Conservation (phyloP, 35 echinoderm and acorn worm genomes). For the Strongylocentrotus purpuratus region DNA sequence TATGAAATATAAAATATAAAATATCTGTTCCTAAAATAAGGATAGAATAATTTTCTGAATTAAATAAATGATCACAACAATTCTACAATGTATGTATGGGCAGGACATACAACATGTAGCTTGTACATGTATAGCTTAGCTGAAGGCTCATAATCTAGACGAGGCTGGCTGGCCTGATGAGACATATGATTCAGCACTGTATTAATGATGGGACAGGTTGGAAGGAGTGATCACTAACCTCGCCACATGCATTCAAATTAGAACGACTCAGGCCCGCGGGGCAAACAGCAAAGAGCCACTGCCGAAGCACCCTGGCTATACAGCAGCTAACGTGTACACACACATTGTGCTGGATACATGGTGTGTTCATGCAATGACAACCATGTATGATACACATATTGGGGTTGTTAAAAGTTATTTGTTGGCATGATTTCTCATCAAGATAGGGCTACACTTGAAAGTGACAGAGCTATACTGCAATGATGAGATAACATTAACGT, state of each 20-base stretch:
- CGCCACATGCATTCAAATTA: slow-evolving; percentile 35
- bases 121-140: too few relatives aligned
- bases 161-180: not conserved
- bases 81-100: too few relatives aligned
- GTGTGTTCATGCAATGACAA: not conserved
- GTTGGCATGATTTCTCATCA: not conserved
- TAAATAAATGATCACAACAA: too few relatives aligned
- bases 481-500: not conserved
- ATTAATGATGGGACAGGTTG: slow-evolving; percentile 39
- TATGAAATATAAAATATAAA: too few relatives aligned
- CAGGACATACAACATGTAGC: too few relatives aligned
- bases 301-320: not conserved
- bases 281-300: not conserved
- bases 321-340: not conserved
- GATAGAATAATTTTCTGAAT: too few relatives aligned
- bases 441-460: not conserved
- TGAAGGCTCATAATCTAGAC: too few relatives aligned
- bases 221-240: slow-evolving; percentile 33
- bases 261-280: not conserved
- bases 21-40: too few relatives aligned
- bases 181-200: slow-evolving; percentile 20
- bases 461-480: not conserved
- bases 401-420: not conserved
- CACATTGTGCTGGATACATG: not conserved
- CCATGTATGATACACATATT: not conserved